Evolutionary conservation across 2,113 vertebrate genomes (phyloP), one percentile per base, ranked within the genome.

Genomic region (Tachycineta bicolor): DNA sequence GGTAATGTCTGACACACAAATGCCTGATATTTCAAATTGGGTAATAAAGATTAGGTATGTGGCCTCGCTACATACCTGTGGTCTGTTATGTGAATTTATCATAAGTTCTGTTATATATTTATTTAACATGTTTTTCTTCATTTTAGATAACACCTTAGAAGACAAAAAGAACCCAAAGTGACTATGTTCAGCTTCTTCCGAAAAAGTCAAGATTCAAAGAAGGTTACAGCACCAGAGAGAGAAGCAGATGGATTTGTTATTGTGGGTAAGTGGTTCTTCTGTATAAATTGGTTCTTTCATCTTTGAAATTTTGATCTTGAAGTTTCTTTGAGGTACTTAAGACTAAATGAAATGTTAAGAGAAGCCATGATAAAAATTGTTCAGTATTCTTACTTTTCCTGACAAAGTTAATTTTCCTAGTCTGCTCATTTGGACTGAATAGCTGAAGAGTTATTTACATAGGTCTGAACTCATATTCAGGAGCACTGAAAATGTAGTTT

Each of bases 221-320:
- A 99, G 90, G 98, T 98, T 78, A 88, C 98, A 1, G 70, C 89
- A 11, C 26, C 98, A 6, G 99, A 99, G 50, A 98, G 96, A 89
- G 99, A 99, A 96, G 92, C 95, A 25, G 99, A 99, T 96, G 99
- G 98, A 75, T 99, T 99, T 96, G 98, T 99, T 83, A 95, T 99
- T 64, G 85, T 99, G 90, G 99, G 99, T 99, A 95, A 99, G 99
- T 95, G 52, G 29, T 70, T 13, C 37, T 90, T 83, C 52, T 79
- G 8, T 87, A 46, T 34, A 11, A 90, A 68, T 22, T 73, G 33
- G 53, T 81, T 92, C 34, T 70, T 94, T 24, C 0, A 1, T 59
- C 34, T 91, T 90, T 83, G n/a, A 52, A 83, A 92, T 74, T n/a
- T 49, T n/a, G 16, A 58, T 21, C 31, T 31, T 68, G 44, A 52